A percentile compares a stretch with the other conserved stretches of the same genome.
Conservation (phyloP, 2,113 vertebrate species). For the Cyanocitta stelleri region DNA sequence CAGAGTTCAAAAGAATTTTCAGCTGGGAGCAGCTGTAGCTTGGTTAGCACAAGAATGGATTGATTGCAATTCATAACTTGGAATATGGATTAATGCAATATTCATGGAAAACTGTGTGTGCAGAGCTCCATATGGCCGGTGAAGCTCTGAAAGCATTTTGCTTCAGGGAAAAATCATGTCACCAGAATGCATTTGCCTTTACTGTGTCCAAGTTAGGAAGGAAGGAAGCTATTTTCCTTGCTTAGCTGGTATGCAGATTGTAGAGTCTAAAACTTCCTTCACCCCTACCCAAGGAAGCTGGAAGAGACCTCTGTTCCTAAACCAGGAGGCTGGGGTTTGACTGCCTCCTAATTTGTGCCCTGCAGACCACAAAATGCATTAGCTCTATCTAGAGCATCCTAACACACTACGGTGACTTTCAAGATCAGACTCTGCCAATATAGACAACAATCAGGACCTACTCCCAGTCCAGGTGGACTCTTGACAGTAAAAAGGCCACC, state of each 20-base stretch:
- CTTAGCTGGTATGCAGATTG: not conserved
- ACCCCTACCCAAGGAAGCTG: not conserved
- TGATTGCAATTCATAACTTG: slow-evolving; percentile 57
- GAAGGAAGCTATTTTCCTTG: slow-evolving; percentile 40
- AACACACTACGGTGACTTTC: not conserved
- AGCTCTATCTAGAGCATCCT: not conserved
- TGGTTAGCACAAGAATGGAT: slow-evolving; percentile 4
- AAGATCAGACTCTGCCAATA: not conserved
- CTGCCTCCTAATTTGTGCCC: not conserved
- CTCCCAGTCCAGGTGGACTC: not conserved
- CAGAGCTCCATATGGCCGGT: slow-evolving; percentile 5
- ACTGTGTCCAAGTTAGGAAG: not conserved
- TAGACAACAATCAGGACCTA: not conserved
- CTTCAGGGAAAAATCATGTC: slow-evolving; percentile 29
- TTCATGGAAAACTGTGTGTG: slow-evolving; percentile 1
- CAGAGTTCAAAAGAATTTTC: slow-evolving; percentile 54
- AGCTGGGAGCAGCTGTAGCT: slow-evolving; percentile 48
- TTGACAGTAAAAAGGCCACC: not conserved
- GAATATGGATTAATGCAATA: slow-evolving; percentile 52
- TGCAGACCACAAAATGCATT: not conserved
- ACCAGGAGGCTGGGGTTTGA: not conserved
- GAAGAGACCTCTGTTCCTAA: not conserved
- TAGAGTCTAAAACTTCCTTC: not conserved
- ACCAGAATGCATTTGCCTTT: slow-evolving; percentile 17
- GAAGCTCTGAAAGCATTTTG: slow-evolving; percentile 30